phyloP scores from a whole-genome alignment of 2,888 invertebrate genomes.

The Hyppa rectilinea region DNA sequence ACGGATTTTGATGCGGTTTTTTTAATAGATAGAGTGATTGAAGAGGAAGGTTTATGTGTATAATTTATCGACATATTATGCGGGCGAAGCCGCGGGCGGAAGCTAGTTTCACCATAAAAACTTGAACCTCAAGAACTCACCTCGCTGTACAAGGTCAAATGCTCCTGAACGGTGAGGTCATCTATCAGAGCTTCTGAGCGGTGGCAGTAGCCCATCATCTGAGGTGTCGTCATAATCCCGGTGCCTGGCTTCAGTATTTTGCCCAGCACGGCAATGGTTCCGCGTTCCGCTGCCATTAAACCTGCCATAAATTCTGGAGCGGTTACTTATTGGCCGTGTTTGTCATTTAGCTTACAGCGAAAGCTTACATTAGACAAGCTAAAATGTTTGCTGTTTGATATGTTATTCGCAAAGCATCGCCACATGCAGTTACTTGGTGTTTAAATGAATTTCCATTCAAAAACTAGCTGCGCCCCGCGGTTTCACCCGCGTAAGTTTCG shows the following conservation, averaged over 20 bases:
- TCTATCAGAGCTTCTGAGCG: constrained; percentile 73
- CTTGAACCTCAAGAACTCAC: constrained; percentile 62
- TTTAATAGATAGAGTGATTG: no score
- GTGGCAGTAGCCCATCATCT: constrained; percentile 85
- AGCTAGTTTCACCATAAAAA: no score
- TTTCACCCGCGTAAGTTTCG: no score
- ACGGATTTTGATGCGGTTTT: no score
- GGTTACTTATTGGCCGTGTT: background rate
- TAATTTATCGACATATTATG: no score
- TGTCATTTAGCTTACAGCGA: background rate
- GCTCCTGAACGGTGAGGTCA: constrained; percentile 83
- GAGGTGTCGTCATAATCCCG: constrained; percentile 71
- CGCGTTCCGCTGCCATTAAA: constrained; percentile 77
- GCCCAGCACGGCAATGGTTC: constrained; percentile 79
- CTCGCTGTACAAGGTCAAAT: constrained; percentile 75
- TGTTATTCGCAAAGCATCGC: background rate
- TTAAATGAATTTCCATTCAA: no score
- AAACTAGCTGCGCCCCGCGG: no score
- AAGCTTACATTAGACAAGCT: background rate
- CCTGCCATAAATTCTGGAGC: constrained; percentile 68
- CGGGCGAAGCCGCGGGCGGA: no score
- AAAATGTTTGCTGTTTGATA: constrained; percentile 2
- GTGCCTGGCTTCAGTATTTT: constrained; percentile 60
- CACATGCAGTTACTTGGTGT: no score
- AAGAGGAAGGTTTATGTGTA: no score